A percentile compares a stretch with the other conserved stretches of the same genome.
Conservation (phyloP, 2,888 invertebrate genomes). For the Eupithecia subfuscata region DNA sequence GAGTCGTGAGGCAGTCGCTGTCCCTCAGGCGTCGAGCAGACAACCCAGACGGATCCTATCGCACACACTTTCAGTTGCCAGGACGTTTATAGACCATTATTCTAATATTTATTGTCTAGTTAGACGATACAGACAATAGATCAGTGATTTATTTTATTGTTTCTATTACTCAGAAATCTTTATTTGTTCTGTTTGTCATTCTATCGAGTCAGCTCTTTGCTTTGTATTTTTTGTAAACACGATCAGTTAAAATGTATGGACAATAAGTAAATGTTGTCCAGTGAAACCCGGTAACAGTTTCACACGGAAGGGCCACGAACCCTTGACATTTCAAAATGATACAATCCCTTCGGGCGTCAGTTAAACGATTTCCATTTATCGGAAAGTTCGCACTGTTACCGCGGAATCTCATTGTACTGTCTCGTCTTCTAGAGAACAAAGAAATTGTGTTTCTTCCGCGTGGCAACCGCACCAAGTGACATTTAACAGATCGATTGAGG, state of each 20-base stretch:
- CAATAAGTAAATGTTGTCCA: slow-evolving; percentile 14
- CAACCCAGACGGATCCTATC: slow-evolving; percentile 58
- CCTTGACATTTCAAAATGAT: slow-evolving; percentile 50
- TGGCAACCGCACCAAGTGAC: slow-evolving; percentile 75
- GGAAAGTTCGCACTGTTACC: slow-evolving; percentile 60
- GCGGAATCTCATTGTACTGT: slow-evolving; percentile 71
- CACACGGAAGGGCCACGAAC: slow-evolving; percentile 25
- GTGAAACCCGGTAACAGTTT: slow-evolving; percentile 14
- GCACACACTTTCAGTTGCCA: slow-evolving; percentile 60
- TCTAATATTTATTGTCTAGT: slow-evolving; percentile 56
- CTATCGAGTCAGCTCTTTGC: background rate
- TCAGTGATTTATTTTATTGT: slow-evolving; percentile 42
- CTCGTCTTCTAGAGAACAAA: slow-evolving; percentile 70
- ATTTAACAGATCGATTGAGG: slow-evolving; percentile 79
- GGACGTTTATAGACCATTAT: slow-evolving; percentile 69
- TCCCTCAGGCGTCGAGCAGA: slow-evolving; percentile 51
- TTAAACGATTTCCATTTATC: slow-evolving; percentile 60
- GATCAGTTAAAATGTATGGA: background rate
- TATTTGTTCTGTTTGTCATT: slow-evolving; percentile 12
- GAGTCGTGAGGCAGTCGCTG: slow-evolving; percentile 57
- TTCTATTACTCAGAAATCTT: background rate
- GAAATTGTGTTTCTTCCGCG: slow-evolving; percentile 71
- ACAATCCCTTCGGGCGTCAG: slow-evolving; percentile 49
- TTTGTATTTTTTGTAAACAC: background rate
- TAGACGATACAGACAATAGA: slow-evolving; percentile 53